Evolutionary conservation across 2,888 invertebrate species (phyloP), one percentile per base, ranked within the genome.

Genomic region (Dryadula phaetusa): DNA sequence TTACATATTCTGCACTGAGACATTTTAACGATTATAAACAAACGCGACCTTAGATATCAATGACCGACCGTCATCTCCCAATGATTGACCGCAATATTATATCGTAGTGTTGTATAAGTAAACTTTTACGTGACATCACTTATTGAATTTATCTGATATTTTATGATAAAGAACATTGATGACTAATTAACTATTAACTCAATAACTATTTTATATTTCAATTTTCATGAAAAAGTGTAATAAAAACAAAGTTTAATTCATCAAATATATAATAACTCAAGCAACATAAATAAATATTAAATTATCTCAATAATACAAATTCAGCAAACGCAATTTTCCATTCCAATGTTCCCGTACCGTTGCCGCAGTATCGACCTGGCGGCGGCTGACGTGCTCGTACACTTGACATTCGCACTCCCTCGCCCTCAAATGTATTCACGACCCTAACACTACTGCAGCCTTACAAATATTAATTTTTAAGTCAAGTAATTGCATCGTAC

Each of bases 381-480:
- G 70, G 58, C 73, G 72, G 69, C 73, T 64, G 71, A 61, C 74
- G 72, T 75, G 74, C 68, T 61, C 81, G 85, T 87, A 88, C 87
- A 88, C 88, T 88, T 88, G 88, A 88, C 88, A 88, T 88, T 86
- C 83, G 77, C 74, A 74, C 74, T 77, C 76, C 77, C 75, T 74
- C 73, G 72, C 76, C 75, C 74, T 75, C 71, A 69, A 73, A 72
- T 71, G 77, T 75, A 79, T 82, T 82, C 79, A 81, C 72, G 74
- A 76, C 75, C 75, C 72, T 71, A 67, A 28, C 49, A 76, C 70
- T 71, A 66, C 70, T 69, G 49, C 54, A 67, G 46, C 66, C 65
- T 47, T 60, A 60, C 52, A 65, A 60, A 62, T 49, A 40, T n/a
- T 2, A 28, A 47, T 64, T 64, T 56, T 56, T 46, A 32, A 63